Conservation (phyloP, 1,140 invertebrate genomes). For the Drosophila sproati region DNA sequence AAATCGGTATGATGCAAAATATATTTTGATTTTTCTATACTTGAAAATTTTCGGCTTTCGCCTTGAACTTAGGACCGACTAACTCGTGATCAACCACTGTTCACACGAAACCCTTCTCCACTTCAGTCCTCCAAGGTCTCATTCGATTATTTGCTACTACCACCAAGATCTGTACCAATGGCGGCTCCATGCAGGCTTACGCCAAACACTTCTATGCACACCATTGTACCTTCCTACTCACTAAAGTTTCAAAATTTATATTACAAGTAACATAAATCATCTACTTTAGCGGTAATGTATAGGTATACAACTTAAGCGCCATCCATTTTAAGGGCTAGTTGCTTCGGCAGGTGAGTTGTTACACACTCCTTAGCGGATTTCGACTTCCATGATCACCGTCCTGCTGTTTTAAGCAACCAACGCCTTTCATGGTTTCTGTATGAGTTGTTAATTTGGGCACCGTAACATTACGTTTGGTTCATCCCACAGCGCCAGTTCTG, state of each 20-base stretch:
- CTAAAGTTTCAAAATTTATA: conserved; percentile 85
- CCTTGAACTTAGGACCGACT: conserved; percentile 93
- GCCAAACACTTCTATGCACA: conserved; percentile 88
- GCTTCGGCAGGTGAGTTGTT: too few relatives aligned
- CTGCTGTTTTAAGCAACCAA: conserved; percentile 94
- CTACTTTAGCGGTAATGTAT: conserved; percentile 24
- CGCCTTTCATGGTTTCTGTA: conserved; percentile 85
- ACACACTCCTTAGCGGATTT: too few relatives aligned
- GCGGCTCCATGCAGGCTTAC: conserved; percentile 92
- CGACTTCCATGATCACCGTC: too few relatives aligned
- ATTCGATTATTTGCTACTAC: conserved; percentile 92
- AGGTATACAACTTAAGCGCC: too few relatives aligned
- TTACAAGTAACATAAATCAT: conserved; percentile 68
- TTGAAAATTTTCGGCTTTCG: conserved; percentile 85
- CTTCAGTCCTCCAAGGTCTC: background rate
- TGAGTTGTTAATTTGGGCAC: conserved; percentile 87
- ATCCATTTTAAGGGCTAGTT: too few relatives aligned
- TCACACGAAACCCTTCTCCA: too few relatives aligned
- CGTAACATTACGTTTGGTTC: conserved; percentile 91
- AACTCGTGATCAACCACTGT: conserved; percentile 91
- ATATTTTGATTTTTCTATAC: conserved; percentile 85
- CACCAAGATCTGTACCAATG: conserved; percentile 94
- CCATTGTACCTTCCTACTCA: conserved; percentile 88
- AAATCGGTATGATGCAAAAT: conserved; percentile 29
- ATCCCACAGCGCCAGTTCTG: conserved; percentile 94